Evolutionary conservation across 2,888 invertebrate species (phyloP).

Genomic region (Andrena bucephala): DNA sequence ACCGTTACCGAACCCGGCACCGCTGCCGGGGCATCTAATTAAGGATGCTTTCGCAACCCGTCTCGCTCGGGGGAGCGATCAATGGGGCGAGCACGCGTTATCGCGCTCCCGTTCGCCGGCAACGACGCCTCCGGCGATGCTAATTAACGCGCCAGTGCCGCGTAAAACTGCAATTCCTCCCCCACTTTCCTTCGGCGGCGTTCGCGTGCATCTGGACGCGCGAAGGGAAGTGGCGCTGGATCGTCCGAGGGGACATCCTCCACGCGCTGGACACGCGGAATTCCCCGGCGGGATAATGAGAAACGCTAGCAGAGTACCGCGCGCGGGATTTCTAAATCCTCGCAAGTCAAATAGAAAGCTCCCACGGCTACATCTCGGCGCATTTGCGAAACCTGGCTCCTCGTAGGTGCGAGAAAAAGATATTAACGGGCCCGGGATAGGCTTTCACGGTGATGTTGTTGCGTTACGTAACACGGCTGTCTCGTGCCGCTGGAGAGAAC

Average conservation of each 20-base stretch:
- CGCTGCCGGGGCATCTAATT: neutral
- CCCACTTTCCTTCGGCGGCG: too few relatives aligned
- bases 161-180: neutral
- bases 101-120: constrained; percentile 17
- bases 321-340: too few relatives aligned
- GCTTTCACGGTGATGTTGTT: constrained; percentile 76
- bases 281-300: too few relatives aligned
- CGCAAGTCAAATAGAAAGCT: constrained; percentile 47
- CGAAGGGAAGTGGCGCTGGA: too few relatives aligned
- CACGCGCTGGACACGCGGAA: too few relatives aligned
- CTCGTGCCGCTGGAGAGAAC: constrained; percentile 69
- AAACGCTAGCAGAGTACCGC: too few relatives aligned
- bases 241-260: too few relatives aligned
- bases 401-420: constrained; percentile 43
- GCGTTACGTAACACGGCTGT: constrained; percentile 74
- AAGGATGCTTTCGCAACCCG: constrained; percentile 26
- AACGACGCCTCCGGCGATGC: neutral
- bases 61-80: constrained; percentile 21
- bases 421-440: constrained; percentile 71
- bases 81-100: constrained; percentile 11
- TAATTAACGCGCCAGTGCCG: constrained; percentile 7
- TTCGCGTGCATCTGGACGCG: too few relatives aligned
- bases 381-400: constrained; percentile 30
- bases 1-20: neutral
- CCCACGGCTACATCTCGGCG: constrained; percentile 24